Conservation (phyloP, 2,888 invertebrate genomes). For the Agrotis puta region DNA sequence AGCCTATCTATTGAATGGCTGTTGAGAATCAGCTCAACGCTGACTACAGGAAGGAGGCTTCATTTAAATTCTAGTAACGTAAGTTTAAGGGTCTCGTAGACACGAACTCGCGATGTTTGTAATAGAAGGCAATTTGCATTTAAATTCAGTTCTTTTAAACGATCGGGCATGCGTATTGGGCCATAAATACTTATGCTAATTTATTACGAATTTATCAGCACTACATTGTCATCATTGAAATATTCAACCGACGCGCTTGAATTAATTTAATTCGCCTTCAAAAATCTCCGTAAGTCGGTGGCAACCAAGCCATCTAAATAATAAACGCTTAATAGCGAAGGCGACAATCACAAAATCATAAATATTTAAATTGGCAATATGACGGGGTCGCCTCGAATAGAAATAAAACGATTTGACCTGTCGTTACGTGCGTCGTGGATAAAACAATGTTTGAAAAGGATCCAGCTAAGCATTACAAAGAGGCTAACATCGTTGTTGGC, state of each 20-base stretch:
- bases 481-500: constrained; percentile 63
- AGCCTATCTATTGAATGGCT: constrained; percentile 39
- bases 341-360: constrained; percentile 42
- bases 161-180: constrained; percentile 53
- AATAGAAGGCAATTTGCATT: constrained; percentile 70
- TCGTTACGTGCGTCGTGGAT: constrained; percentile 43
- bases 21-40: constrained; percentile 43
- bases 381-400: constrained; percentile 31
- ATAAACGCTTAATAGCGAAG: constrained; percentile 31
- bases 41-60: constrained; percentile 64
- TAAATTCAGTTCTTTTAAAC: constrained; percentile 67
- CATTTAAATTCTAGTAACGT: constrained; percentile 66
- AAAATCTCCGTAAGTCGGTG: constrained; percentile 45
- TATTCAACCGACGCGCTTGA: constrained; percentile 24
- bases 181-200: constrained; percentile 61
- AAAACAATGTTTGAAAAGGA: constrained; percentile 37
- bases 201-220: constrained; percentile 47
- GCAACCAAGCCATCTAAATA: constrained; percentile 40
- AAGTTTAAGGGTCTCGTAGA: constrained; percentile 65
- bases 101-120: constrained; percentile 68
- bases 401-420: constrained; percentile 44
- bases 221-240: constrained; percentile 56
- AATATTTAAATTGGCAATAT: constrained; percentile 49
- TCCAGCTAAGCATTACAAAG: constrained; percentile 57
- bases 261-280: constrained; percentile 37